A percentile compares a stretch with the other conserved stretches of the same genome.
Conservation (phyloP, 1,140 invertebrate genomes). For the Teleogryllus occipitalis region DNA sequence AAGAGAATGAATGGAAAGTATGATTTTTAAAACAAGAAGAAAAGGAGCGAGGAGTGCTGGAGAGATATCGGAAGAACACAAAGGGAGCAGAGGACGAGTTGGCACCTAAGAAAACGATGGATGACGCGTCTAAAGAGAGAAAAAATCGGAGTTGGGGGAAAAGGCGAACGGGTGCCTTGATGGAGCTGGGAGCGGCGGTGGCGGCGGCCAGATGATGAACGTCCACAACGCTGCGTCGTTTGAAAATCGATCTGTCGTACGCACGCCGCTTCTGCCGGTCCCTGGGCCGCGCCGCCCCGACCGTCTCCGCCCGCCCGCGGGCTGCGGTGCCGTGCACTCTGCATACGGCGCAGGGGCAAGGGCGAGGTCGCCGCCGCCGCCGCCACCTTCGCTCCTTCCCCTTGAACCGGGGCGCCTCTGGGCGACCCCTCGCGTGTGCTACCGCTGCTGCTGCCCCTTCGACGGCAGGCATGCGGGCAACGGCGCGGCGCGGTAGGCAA, state of each 20-base stretch:
- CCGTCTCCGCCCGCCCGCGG: no score
- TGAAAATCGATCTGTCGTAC: background rate
- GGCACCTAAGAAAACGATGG: background rate
- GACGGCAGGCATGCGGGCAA: background rate
- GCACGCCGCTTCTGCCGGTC: background rate
- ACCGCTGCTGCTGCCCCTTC: background rate
- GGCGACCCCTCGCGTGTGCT: background rate
- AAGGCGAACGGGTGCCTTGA: background rate
- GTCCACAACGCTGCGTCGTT: background rate
- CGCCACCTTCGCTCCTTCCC: background rate
- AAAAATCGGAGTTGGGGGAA: background rate
- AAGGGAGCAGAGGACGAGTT: background rate
- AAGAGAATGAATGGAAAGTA: background rate
- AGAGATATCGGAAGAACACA: background rate
- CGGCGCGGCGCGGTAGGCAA: background rate
- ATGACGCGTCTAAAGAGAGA: background rate
- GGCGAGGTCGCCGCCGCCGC: background rate
- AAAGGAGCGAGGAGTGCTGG: background rate
- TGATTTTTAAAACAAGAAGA: background rate
- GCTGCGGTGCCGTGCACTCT: background rate
- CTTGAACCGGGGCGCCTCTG: background rate
- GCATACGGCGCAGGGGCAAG: background rate
- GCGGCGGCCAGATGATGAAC: background rate
- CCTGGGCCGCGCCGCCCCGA: no score
- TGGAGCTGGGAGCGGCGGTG: background rate